Evolutionary conservation across 2,888 invertebrate genomes (phyloP).

Genomic region (Strigamia crassipes): DNA sequence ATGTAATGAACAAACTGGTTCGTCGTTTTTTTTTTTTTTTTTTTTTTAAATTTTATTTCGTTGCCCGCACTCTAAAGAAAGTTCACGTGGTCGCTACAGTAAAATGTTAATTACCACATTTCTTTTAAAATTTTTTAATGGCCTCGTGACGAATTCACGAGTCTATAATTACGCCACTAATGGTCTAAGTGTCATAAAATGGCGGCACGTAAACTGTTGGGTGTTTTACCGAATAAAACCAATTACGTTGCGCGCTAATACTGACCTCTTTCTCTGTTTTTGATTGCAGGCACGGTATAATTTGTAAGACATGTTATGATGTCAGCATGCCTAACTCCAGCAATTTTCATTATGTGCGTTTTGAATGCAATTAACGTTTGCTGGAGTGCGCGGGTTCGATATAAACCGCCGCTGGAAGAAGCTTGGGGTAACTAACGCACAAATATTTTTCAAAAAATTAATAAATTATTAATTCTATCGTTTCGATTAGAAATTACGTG

Average conservation of each 20-base stretch:
- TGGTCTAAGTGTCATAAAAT: conserved; percentile 2
- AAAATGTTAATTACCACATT: neutral
- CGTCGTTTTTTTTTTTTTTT: neutral
- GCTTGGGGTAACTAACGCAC: neutral
- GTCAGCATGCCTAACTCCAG: neutral
- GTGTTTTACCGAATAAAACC: neutral
- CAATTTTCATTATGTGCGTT: neutral
- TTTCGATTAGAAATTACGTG: conserved; percentile 23
- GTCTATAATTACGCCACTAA: neutral
- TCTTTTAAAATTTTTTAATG: neutral
- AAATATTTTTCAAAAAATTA: no score
- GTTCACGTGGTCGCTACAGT: neutral
- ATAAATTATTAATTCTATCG: no score
- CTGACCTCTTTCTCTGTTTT: no score
- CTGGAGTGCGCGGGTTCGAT: conserved; percentile 10
- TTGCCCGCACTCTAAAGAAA: neutral
- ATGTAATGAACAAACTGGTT: conserved; percentile 6
- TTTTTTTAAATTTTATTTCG: no score
- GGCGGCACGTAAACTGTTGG: neutral
- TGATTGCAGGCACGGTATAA: neutral
- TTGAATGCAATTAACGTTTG: neutral
- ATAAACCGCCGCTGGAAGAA: neutral
- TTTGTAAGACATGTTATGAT: neutral
- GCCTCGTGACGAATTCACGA: neutral
- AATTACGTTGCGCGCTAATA: neutral